Evolutionary conservation across 2,888 invertebrate species (phyloP), one percentile per base, ranked within the genome.

Genomic region (Lochmaea capreae): DNA sequence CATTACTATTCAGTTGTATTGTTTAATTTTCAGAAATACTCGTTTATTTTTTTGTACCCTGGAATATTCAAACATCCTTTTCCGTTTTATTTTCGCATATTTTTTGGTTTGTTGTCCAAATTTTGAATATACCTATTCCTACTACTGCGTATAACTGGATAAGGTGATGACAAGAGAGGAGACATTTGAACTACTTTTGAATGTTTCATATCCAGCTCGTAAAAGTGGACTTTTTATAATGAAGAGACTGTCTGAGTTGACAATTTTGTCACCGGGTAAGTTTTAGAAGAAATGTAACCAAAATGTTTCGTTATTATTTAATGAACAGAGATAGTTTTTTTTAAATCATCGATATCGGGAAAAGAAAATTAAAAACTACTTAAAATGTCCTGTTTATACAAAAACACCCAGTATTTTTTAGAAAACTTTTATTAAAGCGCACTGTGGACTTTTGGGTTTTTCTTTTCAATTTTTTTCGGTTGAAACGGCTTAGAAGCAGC

Each of bases 381-480:
- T 18, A 16, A 54, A 54, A 54, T 10, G 16, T 54, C 54, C 10
- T 18, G 18, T 54, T 54, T 54, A 54, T 18, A 54, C 4, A 39
- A 39, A 49, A 49, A 16, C n/a, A 54, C 54, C 54, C 54, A 54
- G 54, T 54, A 54, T 54, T 54, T 54, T 54, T 54, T 46, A 16
- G 16, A 18, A 54, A 54, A 16, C 8, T 16, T 18, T 9, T 54
- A 6, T 54, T 6, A 16, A 33, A 33, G 33, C 33, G 33, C 33
- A 33, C 33, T 9, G 33, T 9, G 33, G 33, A 39, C 8, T 39
- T 39, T 39, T 39, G 33, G 33, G n/a, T n/a, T 39, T 9, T 10
- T 54, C 18, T 18, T 54, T 54, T 54, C 16, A 16, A 16, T 54
- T 16, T 52, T 16, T 16, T 54, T 54, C 14, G 49, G 49, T 54